Percentiles rank a stretch among this genome's conserved stretches.
These are phyloP conservation scores for Aromia moschata DNA, from an alignment of 2,888 invertebrate species.

Conservation along the genomic window DNA sequence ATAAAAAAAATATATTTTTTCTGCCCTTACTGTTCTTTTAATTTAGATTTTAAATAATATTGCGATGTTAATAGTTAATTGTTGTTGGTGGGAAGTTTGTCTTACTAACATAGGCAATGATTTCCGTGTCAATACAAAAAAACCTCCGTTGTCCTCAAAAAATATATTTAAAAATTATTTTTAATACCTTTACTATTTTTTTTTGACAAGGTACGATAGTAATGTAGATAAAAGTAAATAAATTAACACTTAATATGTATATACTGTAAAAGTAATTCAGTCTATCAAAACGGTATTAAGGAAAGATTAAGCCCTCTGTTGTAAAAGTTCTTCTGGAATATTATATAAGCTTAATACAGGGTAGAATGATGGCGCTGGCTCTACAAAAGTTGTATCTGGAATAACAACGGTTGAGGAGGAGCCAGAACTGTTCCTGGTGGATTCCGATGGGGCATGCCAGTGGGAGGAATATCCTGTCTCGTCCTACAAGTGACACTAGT, in stretches of 20 bases:
- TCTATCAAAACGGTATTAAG: background rate
- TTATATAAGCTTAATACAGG: constrained; percentile 59
- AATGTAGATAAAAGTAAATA: background rate
- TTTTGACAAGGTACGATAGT: too few species aligned
- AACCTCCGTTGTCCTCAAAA: too few species aligned
- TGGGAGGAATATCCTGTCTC: constrained; percentile 61
- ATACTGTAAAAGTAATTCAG: background rate
- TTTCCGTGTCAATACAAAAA: too few species aligned
- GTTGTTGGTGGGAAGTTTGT: too few species aligned
- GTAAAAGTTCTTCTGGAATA: constrained; percentile 56
- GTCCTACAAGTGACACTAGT: constrained; percentile 62
- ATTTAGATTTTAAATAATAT: too few species aligned
- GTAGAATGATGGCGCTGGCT: constrained; percentile 52
- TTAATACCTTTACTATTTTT: too few species aligned
- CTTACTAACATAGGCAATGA: too few species aligned
- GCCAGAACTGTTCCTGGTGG: constrained; percentile 62
- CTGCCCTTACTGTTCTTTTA: too few species aligned
- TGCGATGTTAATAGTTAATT: too few species aligned
- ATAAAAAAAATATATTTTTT: too few species aligned
- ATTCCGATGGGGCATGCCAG: constrained; percentile 62
- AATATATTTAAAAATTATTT: too few species aligned
- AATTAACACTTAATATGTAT: background rate
- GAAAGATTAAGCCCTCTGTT: constrained; percentile 46
- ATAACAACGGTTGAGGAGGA: constrained; percentile 55
- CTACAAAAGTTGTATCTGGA: constrained; percentile 48